These are phyloP conservation scores for Ascaphus truei DNA, from an alignment of 2,113 vertebrate species.

Conservation along the genomic window DNA sequence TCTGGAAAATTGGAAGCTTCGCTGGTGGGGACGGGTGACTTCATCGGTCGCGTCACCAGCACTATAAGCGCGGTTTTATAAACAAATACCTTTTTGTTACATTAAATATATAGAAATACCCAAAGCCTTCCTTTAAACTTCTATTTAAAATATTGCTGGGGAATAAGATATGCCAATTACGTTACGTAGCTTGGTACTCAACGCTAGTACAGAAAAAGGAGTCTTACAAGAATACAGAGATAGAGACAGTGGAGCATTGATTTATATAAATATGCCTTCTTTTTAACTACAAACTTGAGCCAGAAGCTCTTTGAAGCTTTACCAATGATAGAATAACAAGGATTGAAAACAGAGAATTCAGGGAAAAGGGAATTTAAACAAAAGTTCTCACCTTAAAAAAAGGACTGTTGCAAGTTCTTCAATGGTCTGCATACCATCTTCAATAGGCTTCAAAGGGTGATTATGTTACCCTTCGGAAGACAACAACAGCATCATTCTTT, in stretches of 20 bases:
- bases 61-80: no score
- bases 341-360: not conserved
- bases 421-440: slow-evolving; percentile 43
- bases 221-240: not conserved
- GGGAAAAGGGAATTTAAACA: slow-evolving; percentile 18
- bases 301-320: not conserved
- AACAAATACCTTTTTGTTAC: no score
- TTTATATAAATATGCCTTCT: not conserved
- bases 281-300: not conserved
- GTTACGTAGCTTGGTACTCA: no score
- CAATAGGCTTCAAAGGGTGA: slow-evolving; percentile 53
- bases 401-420: slow-evolving; percentile 31
- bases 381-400: slow-evolving; percentile 52
- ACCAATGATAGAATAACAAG: not conserved
- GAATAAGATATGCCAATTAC: no score
- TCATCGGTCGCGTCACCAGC: no score
- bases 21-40: no score
- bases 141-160: no score
- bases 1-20: no score
- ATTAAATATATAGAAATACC: no score
- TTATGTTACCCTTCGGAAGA: slow-evolving; percentile 62
- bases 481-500: slow-evolving; percentile 61
- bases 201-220: not conserved
- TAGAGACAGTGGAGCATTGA: not conserved
- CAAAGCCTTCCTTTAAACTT: no score